Evolutionary conservation across 1,140 invertebrate genomes (phyloP), one percentile per base, ranked within the genome.

Genomic region (Drosophila bifasciata): DNA sequence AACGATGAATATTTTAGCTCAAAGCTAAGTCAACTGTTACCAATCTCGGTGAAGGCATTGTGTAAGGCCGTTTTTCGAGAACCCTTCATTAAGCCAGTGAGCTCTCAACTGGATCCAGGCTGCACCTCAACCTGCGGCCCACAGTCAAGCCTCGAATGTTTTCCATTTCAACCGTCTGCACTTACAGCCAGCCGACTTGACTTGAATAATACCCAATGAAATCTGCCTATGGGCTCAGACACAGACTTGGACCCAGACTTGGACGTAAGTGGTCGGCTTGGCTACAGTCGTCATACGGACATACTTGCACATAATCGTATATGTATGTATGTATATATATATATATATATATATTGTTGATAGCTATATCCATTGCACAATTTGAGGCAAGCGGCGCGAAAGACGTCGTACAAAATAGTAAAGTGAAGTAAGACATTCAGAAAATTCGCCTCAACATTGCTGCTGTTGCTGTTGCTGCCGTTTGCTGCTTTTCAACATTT

Each of bases 401-500:
- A 36, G 32, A 36, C 32, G 32, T 49, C 63, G 19, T 41, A 66
- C 67, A 58, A 76, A 57, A 61, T 68, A 49, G 45, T 59, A 74
- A 62, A 72, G 80, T 73, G 61, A 84, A 84, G 71, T 84, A 84
- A 79, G 67, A 80, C 63, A 69, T 85, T 84, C 66, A 79, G 61
- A 66, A 62, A 73, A 74, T 75, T 74, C 62, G 62, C 44, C 64
- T 48, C 63, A 25, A 25, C 23, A 25, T 25, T 13, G 9, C 32
- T 36, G 32, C 32, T 13, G 32, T 1, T 36, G 32, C 32, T 13
- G 11, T 1, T 13, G 16, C 59, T 84, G 71, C 70, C 23, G 51
- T 70, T 50, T 71, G 62, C 74, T 73, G 63, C 72, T 80, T 85
- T 86, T 85, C 76, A 85, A 85, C 73, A 86, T 85, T 85, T 86